Evolutionary conservation across 2,888 invertebrate species (phyloP).

Genomic region (Pimpla rufipes): DNA sequence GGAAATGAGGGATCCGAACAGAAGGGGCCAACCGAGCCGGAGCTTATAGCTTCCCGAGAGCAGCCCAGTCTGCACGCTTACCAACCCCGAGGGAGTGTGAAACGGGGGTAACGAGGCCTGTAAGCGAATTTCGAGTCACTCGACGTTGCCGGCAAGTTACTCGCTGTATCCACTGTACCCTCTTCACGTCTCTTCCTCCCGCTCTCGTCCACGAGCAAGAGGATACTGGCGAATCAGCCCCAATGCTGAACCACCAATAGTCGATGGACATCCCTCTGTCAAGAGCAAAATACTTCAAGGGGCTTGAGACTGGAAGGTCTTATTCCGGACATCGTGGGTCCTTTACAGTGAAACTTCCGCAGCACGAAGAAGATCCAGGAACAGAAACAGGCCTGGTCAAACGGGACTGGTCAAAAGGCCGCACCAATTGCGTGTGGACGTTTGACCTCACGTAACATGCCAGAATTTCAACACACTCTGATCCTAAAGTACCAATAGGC

Average conservation of each 20-base stretch:
- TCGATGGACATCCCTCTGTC: neutral
- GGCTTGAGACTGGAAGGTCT: neutral
- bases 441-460: too few relatives aligned
- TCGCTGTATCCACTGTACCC: conserved; percentile 25
- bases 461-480: too few relatives aligned
- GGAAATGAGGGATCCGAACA: conserved; percentile 39
- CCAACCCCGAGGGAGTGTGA: conserved; percentile 69
- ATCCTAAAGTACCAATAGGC: too few relatives aligned
- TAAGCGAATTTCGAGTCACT: conserved; percentile 77
- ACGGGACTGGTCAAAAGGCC: too few relatives aligned
- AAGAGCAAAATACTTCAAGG: too few relatives aligned
- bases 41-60: conserved; percentile 37
- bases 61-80: conserved; percentile 35
- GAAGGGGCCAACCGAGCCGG: conserved; percentile 18
- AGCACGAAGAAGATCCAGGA: too few relatives aligned
- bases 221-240: conserved; percentile 11
- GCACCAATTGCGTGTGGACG: too few relatives aligned
- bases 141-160: conserved; percentile 25
- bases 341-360: too few relatives aligned
- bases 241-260: conserved; percentile 7
- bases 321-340: too few relatives aligned
- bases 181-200: conserved; percentile 4
- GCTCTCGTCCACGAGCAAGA: conserved; percentile 8
- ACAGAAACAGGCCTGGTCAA: too few relatives aligned
- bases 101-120: conserved; percentile 77